Conservation (phyloP, 2,888 invertebrate genomes). For the Erynnis tages region DNA sequence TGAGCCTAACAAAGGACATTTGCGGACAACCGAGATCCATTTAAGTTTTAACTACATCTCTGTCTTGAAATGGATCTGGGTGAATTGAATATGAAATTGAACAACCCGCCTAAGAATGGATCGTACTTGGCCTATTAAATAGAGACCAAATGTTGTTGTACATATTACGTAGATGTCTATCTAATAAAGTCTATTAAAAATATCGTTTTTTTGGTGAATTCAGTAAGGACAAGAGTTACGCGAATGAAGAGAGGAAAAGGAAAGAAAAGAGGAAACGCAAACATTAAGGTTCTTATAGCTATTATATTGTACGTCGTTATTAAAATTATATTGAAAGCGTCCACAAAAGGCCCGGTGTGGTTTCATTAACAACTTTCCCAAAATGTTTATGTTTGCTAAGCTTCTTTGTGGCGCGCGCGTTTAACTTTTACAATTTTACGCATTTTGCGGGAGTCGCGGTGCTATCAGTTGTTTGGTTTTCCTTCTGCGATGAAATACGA, state of each 20-base stretch:
- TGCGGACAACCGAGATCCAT: conserved; percentile 4
- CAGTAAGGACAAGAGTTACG: too few relatives aligned
- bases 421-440: conserved; percentile 46
- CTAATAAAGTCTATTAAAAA: too few relatives aligned
- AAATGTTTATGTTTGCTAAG: conserved; percentile 44
- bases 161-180: too few relatives aligned
- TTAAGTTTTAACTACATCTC: conserved; percentile 9
- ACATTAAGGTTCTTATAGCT: too few relatives aligned
- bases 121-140: too few relatives aligned
- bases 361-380: conserved; percentile 45
- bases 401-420: conserved; percentile 39
- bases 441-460: conserved; percentile 36
- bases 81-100: not conserved
- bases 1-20: conserved; percentile 11
- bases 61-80: too few relatives aligned
- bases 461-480: conserved; percentile 34
- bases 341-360: conserved; percentile 39
- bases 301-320: conserved; percentile 8
- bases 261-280: too few relatives aligned
- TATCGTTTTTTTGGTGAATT: too few relatives aligned
- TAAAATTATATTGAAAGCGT: conserved; percentile 32
- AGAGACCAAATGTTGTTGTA: too few relatives aligned
- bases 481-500: conserved; percentile 23
- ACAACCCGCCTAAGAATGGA: too few relatives aligned
- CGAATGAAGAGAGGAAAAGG: too few relatives aligned